Evolutionary conservation across 2,113 vertebrate species (phyloP), one percentile per base, ranked within the genome.

Genomic region (Amblyopsis rosae): DNA sequence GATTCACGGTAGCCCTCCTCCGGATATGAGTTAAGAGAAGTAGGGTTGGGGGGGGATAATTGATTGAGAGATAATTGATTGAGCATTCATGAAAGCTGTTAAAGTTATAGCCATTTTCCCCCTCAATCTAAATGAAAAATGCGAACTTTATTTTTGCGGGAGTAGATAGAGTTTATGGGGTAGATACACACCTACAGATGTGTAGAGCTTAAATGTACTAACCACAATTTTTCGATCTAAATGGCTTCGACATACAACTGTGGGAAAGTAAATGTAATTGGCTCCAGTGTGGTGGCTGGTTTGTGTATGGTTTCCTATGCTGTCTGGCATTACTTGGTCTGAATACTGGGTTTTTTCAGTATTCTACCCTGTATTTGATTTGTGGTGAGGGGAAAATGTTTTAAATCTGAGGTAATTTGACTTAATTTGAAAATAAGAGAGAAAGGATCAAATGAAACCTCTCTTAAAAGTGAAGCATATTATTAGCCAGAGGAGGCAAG

Each of bases 1-100:
- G 84, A 86, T 89, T 76, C 76, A 26, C 26, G 32, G 12, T 67
- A 67, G 69, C 73, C 58, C 65, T 79, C 77, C 80, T 77, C 82
- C 68, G 69, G 82, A 81, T 84, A 71, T 75, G 70, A 73, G 8
- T 13, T n/a, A 61, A 51, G 57, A 32, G 4, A n/a, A 53, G 49
- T 53, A 49, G n/a, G 32, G 51, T 17, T 41, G 17, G 75, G 59
- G 59, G 65, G 12, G 9, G 33, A 55, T 49, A 55, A 62, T 26
- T 26, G 26, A 26, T 26, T 26, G 26, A 26, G 26, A 26, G 26
- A 26, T 26, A 26, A 26, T 26, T 26, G 26, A 68, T 70, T 74
- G 62, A 65, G 46, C 13, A 45, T 10, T 60, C 9, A 46, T 7
- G 35, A 59, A 11, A 77, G 64, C 33, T 57, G 62, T 62, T 63